These are phyloP conservation scores for Silurus asotus DNA, from an alignment of 2,113 vertebrate genomes.

Conservation along the genomic window DNA sequence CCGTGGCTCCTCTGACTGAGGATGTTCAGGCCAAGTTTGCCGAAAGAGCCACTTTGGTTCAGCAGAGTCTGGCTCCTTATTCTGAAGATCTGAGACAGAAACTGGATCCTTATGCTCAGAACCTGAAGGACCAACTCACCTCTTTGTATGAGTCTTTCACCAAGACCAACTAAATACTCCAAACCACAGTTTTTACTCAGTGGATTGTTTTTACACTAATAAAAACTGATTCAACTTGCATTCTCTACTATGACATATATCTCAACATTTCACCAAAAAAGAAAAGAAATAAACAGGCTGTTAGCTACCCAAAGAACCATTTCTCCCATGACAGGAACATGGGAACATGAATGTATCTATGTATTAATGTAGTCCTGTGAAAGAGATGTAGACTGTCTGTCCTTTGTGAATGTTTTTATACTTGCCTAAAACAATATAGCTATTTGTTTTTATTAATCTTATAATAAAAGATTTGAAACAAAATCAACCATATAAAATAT, in stretches of 20 bases:
- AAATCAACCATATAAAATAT: not conserved
- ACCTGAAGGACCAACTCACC: constrained; percentile 60
- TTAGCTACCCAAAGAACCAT: not conserved
- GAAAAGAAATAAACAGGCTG: not conserved
- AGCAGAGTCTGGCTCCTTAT: constrained; percentile 64
- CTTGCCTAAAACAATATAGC: not conserved
- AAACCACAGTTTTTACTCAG: not conserved
- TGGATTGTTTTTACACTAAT: not conserved
- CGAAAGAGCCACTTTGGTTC: constrained; percentile 58
- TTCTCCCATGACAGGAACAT: not conserved
- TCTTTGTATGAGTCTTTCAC: constrained; percentile 60
- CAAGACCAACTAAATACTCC: constrained; percentile 54
- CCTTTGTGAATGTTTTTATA: not conserved
- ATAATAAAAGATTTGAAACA: constrained; percentile 34
- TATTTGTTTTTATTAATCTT: constrained; percentile 38
- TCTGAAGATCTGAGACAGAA: constrained; percentile 61
- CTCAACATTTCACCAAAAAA: not conserved
- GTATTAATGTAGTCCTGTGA: constrained; percentile 14
- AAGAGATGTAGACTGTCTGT: not conserved
- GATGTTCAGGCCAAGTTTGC: constrained; percentile 58
- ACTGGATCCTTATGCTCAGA: constrained; percentile 65
- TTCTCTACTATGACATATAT: not conserved
- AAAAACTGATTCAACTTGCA: not conserved
- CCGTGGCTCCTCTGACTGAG: constrained; percentile 62
- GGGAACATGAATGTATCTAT: not conserved